Base-by-base conservation (phyloP, 2,888 invertebrate species). In the Lamellibrachia satsuma region DNA sequence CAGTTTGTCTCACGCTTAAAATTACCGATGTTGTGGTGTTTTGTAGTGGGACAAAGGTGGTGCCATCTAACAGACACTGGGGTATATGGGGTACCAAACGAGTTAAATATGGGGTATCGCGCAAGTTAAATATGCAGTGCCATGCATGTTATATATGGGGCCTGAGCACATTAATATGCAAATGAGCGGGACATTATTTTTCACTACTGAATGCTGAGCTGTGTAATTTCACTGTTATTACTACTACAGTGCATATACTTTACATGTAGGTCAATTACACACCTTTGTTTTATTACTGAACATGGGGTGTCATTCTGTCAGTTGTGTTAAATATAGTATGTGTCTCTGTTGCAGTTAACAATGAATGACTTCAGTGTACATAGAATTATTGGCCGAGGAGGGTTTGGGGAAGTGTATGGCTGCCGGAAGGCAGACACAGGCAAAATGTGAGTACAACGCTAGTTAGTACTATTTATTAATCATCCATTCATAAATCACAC, bases 301-400 rank as follows among this genome's bases (percentile, higher is more conserved):
- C 22, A 11, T 90, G 2, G 15, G 15, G 57, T 90, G n/a, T 51
- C 22, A 90, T 27, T 90, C n/a, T 90, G 57, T 2, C 8, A 75
- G 75, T 75, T 75, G 75, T 75, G 4, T 75, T 6, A 75, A 11
- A 15, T 75, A n/a, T 15, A 22, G 22, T 6, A 75, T 75, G 3
- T 52, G 52, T 91, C 27, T 91, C 51, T 22, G 11, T 92, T 97
- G 92, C 97, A 98, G 98, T 97, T 99, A 97, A 99, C 99, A 95
- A 99, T 99, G 99, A 99, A 99, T 97, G 99, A 99, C 97, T 99
- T 99, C 97, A 99, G 99, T 97, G 99, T 99, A 95, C 99, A 99
- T 97, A 98, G 99, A 96, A 99, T 99, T 96, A 99, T 99, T 96
- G 99, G 99, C 52, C 97, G 99, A 95, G 99, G 99, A 92, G 99